Base-by-base conservation (phyloP, 2,797 vertebrate species). In the Decapterus maruadsi region DNA sequence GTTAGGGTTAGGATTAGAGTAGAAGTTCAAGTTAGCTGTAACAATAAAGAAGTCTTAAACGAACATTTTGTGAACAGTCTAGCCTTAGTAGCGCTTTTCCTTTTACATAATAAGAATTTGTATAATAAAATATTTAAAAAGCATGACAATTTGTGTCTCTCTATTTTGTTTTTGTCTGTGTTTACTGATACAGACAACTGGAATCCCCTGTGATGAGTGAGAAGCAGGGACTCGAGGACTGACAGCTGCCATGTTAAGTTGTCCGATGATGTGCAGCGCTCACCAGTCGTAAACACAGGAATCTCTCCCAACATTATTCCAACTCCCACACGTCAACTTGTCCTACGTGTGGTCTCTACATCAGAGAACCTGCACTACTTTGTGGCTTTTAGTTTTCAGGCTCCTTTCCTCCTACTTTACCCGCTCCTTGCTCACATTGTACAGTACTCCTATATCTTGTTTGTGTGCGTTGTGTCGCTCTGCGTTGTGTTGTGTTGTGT, bases 401-500 rank as follows among this genome's bases (percentile, higher is more conserved):
- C 45, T 50, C 12, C 17, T 40, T 40, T 59, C 10, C 40, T 56
- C 57, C 19, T 57, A 3, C 36, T 57, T 59, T 9, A 19, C 43
- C 40, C 55, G 50, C 46, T 65, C 14, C 14, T 50, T 16, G 6
- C 42, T 72, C 31, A 43, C 34, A 19, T 72, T 62, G 31, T 17
- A n/a, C n/a, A n/a, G n/a, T n/a, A 48, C 55, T 54, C 29, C 20
- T 14, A 8, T 16, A 17, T 36, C 59, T 43, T 56, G 58, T 66
- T 17, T 74, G 40, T 53, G 55, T 38, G 64, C 45, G 40, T 53
- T n/a, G 66, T 16, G 53, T 8, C 17, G 16, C 13, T 45, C 14
- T 45, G 17, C 17, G 61, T 43, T 58, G 57, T 45, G 62, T 61
- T 58, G 57, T 45, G 62, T 61, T 71, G 70, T 72, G 72, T 72